These are phyloP conservation scores for Andrena hattorfiana DNA, from an alignment of 2,888 invertebrate genomes.

Conservation along the genomic window DNA sequence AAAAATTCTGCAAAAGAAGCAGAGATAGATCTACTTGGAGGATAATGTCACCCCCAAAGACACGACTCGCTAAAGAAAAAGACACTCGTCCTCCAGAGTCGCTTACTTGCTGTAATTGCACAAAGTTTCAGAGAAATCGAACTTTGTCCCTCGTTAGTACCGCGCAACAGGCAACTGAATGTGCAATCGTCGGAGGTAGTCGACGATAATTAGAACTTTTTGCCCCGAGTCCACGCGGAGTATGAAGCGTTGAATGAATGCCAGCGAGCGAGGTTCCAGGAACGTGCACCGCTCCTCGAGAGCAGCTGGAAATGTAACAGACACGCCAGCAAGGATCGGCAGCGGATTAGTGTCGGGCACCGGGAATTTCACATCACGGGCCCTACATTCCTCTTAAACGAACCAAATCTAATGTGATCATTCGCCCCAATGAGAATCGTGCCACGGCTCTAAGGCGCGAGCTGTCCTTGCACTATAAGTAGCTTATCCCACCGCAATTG, in stretches of 20 bases:
- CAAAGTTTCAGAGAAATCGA: constrained; percentile 46
- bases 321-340: constrained; percentile 12
- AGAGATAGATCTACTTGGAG: too few relatives aligned
- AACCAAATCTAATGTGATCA: constrained; percentile 67
- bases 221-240: background rate
- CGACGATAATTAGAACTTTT: constrained; percentile 49
- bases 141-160: constrained; percentile 43
- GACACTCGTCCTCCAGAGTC: constrained; percentile 4
- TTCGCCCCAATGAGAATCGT: constrained; percentile 61
- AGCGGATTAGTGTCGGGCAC: constrained; percentile 36
- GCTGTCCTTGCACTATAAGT: constrained; percentile 41
- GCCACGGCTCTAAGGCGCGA: constrained; percentile 20
- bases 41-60: background rate
- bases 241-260: constrained; percentile 42
- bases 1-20: too few relatives aligned
- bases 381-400: constrained; percentile 61
- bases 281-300: constrained; percentile 18
- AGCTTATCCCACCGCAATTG: constrained; percentile 23
- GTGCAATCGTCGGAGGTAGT: constrained; percentile 32
- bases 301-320: constrained; percentile 25
- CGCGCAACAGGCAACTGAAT: constrained; percentile 32
- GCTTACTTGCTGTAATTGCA: constrained; percentile 2
- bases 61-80: background rate
- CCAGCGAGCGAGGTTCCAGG: constrained; percentile 29
- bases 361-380: constrained; percentile 51